Evolutionary conservation across 2,888 invertebrate genomes (phyloP), one percentile per base, ranked within the genome.

Genomic region (Myathropa florea): DNA sequence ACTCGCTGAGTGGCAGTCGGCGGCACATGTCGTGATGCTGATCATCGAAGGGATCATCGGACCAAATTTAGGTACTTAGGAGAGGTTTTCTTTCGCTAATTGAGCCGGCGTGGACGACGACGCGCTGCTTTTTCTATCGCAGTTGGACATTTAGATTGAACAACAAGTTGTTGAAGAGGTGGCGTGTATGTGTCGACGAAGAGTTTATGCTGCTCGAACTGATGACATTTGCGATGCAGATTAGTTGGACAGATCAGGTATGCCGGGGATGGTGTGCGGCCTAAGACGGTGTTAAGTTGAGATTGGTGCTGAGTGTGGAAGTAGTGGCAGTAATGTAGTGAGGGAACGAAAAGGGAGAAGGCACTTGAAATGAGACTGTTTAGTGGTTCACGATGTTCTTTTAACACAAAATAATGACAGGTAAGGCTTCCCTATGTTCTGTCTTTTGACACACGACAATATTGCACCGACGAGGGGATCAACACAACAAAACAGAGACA

Each of bases 1-100:
- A 46, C 46, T 46, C 46, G 46, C 46, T 46, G 57, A 57, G 57
- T 24, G 57, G 57, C 57, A 24, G 23, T 57, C 46, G 63, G 53
- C 63, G 72, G 85, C 85, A 85, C 77, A 85, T 83, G 86, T 86
- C 86, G 86, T 86, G 86, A 86, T 86, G 86, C 75, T 86, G 86
- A 86, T 86, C 86, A 86, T 86, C 86, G 64, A 46, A 83, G 71
- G 83, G 86, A 83, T 86, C 83, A 83, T 75, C 75, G 75, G 70
- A 86, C 86, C 83, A 86, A 86, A 86, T 82, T 78, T 82, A 77
- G 68, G 70, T 76, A 65, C 39, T 71, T 21, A 76, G 72, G 60
- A 79, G 70, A 65, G 70, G 75, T 61, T 78, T 78, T 67, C 57
- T 30, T 26, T 33, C 71, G 78, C 86, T 86, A 86, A 86, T 86